Base-by-base conservation (phyloP, 2,888 invertebrate species). In the Carcina quercana region DNA sequence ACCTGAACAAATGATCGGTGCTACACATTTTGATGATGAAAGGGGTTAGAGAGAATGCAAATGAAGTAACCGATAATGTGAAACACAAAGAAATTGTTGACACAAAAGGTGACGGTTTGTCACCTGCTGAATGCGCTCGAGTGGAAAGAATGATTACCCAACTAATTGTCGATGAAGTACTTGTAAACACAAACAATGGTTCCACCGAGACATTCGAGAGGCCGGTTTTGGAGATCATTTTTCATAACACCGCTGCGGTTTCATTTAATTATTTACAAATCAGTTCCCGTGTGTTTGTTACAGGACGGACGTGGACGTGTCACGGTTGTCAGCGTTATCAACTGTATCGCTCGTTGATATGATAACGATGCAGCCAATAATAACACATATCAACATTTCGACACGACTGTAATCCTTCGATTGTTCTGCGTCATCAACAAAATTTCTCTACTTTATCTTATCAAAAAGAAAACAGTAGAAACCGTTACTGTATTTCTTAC, bases 171-270 rank as follows among this genome's bases (percentile, higher is more conserved):
- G 56, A 53, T 53, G 47, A 42, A 51, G 62, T 63, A 59, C 57
- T 58, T 43, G 62, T 64, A 66, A 72, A 73, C 43, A 65, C 65
- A 72, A 76, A 76, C 78, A 72, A 74, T 67, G 56, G 58, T 43
- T 37, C 34, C 47, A 43, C 42, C 50, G 54, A 42, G 55, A 67
- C 50, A 63, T 68, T 63, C 61, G 62, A 63, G 48, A 43, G 28
- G 47, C 50, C 54, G 57, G 56, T 59, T 61, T 58, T 40, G 53
- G 47, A 15, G 30, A 22, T 43, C 33, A 53, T 50, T 59, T 54
- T 54, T 56, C 54, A 53, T 41, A 58, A 61, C 59, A 61, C 51
- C 45, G 29, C 45, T 58, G 63, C 54, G 51, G 50, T 60, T 63
- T 58, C 56, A 45, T 55, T 49, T 50, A 53, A 59, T 64, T 66